Percentiles rank a stretch among this genome's conserved stretches.
Conservation (phyloP, 2,888 invertebrate species). For the Nezara viridula region DNA sequence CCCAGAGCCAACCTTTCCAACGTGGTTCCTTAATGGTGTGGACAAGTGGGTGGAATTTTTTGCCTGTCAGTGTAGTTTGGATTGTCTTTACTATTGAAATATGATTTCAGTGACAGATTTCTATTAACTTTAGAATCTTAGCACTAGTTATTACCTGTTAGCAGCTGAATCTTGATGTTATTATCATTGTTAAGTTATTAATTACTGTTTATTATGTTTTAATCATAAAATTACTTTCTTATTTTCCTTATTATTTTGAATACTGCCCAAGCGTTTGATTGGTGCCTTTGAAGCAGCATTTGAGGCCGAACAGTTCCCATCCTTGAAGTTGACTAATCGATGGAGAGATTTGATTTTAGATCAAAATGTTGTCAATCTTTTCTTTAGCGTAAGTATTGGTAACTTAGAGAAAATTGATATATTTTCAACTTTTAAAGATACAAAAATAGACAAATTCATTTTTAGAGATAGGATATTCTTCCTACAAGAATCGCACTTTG, state of each 20-base stretch:
- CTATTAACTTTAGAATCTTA: background rate
- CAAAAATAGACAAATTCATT: background rate
- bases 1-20: no score
- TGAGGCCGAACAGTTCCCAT: constrained; percentile 75
- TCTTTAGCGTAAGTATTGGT: constrained; percentile 76
- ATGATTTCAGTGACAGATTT: background rate
- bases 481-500: no score
- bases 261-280: constrained; percentile 78
- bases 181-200: background rate
- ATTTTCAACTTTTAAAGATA: background rate
- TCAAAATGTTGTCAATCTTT: constrained; percentile 80
- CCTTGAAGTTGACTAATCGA: constrained; percentile 74
- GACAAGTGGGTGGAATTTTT: no score
- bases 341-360: constrained; percentile 86
- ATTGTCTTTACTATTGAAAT: background rate
- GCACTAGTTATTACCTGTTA: background rate
- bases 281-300: constrained; percentile 80
- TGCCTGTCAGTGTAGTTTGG: no score
- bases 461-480: no score
- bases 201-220: background rate
- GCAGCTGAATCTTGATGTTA: background rate
- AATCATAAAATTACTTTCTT: background rate
- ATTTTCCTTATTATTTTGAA: constrained; percentile 67
- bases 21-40: no score
- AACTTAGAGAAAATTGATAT: background rate